phyloP scores from a whole-genome alignment of 1,140 invertebrate genomes.

The Neodiprion fabricii region DNA sequence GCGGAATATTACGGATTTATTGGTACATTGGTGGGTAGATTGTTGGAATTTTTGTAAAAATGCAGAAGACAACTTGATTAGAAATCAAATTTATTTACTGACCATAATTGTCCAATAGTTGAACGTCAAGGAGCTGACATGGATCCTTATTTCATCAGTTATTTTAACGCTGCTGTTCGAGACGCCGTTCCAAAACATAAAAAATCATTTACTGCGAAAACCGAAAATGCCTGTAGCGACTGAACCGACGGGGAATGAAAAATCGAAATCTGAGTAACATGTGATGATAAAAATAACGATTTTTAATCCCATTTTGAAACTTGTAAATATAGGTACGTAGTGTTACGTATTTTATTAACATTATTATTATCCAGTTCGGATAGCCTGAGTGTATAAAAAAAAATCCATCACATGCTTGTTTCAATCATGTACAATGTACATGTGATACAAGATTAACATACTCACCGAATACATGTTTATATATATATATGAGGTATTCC shows the following conservation, averaged over 20 bases:
- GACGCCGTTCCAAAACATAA: slow-evolving; percentile 72
- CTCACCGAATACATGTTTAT: too few species aligned
- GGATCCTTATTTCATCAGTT: slow-evolving; percentile 65
- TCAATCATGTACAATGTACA: background rate
- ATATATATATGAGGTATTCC: too few species aligned
- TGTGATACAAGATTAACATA: too few species aligned
- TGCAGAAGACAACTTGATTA: background rate
- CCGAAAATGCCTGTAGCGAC: background rate
- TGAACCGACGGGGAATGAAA: background rate
- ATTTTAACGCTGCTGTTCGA: slow-evolving; percentile 71
- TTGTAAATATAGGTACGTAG: slow-evolving; percentile 25
- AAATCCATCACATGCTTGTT: background rate
- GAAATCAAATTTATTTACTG: slow-evolving; percentile 6
- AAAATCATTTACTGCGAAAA: slow-evolving; percentile 58
- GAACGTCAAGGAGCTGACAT: slow-evolving; percentile 64
- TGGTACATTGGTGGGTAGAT: slow-evolving; percentile 58
- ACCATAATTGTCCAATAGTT: slow-evolving; percentile 55
- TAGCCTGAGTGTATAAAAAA: background rate
- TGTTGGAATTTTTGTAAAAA: background rate
- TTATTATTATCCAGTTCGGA: background rate
- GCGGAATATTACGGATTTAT: slow-evolving; percentile 64
- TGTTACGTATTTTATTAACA: slow-evolving; percentile 1
- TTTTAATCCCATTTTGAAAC: background rate
- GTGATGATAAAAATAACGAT: too few species aligned
- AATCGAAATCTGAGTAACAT: background rate